A percentile compares a stretch with the other conserved stretches of the same genome.
Evolutionary conservation across 2,797 vertebrate species (phyloP).

Genomic region (Crotalus adamanteus): DNA sequence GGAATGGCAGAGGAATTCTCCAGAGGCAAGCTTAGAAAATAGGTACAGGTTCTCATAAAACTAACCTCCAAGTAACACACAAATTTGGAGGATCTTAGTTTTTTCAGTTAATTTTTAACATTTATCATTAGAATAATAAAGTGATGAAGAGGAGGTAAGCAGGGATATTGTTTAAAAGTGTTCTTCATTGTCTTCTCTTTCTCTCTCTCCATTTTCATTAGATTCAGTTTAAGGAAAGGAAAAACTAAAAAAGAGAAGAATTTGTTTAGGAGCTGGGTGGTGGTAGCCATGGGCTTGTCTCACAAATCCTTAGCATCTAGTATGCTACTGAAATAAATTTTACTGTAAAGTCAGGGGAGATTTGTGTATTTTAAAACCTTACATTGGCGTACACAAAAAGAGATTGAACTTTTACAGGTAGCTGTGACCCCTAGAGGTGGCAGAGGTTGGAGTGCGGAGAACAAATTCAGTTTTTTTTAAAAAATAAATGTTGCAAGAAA

Average conservation of each 20-base stretch:
- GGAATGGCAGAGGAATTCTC: not conserved
- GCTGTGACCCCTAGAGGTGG: not conserved
- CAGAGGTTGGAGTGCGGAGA: not conserved
- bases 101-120: not conserved
- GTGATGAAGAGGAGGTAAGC: not conserved
- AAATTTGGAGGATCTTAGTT: not conserved
- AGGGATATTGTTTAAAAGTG: not conserved
- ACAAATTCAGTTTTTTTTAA: not conserved
- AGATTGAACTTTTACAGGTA: not conserved
- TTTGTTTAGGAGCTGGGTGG: not conserved
- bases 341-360: not conserved
- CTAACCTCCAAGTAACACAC: not conserved
- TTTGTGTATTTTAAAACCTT: not conserved
- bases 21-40: not conserved
- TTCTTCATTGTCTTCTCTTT: not conserved
- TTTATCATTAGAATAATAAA: not conserved
- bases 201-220: not conserved
- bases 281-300: not conserved
- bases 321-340: not conserved
- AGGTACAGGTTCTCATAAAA: not conserved
- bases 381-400: not conserved
- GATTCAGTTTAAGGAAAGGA: not conserved
- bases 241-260: not conserved
- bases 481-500: not conserved
- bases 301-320: not conserved